A percentile compares a stretch with the other conserved stretches of the same genome.
Conservation (phyloP, 2,113 vertebrate genomes). For the Seriola dumerili region DNA sequence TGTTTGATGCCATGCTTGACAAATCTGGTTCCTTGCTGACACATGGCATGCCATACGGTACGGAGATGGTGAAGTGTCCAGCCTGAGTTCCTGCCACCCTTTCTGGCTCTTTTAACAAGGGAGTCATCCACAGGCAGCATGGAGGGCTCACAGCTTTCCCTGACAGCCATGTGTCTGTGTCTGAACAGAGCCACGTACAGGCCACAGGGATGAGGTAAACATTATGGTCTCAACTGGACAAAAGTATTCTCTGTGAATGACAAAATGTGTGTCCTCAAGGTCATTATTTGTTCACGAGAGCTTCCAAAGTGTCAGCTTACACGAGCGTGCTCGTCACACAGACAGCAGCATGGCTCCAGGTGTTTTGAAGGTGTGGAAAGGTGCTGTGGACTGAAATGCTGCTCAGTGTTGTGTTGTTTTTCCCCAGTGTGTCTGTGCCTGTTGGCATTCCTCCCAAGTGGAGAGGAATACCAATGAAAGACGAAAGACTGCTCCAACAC, state of each 20-base stretch:
- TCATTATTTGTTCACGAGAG: slow-evolving; percentile 17
- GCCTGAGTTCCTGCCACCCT: slow-evolving; percentile 57
- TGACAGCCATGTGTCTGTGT: slow-evolving; percentile 54
- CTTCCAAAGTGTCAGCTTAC: slow-evolving; percentile 24
- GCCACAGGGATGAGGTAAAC: slow-evolving; percentile 34
- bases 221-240: slow-evolving; percentile 36
- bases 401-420: slow-evolving; percentile 23
- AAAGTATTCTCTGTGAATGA: slow-evolving; percentile 30
- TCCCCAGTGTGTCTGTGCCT: slow-evolving; percentile 48
- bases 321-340: slow-evolving; percentile 4
- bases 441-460: slow-evolving; percentile 71
- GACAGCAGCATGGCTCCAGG: slow-evolving; percentile 34
- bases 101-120: slow-evolving; percentile 48
- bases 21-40: slow-evolving; percentile 43
- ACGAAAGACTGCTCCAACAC: slow-evolving; percentile 12
- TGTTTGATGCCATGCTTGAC: slow-evolving; percentile 10
- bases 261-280: slow-evolving; percentile 16
- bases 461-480: not conserved
- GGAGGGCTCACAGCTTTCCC: slow-evolving; percentile 55
- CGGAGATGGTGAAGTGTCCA: slow-evolving; percentile 49
- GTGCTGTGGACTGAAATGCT: slow-evolving; percentile 44
- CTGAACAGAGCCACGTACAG: slow-evolving; percentile 23
- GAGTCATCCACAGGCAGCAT: slow-evolving; percentile 56
- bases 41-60: slow-evolving; percentile 64
- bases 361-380: slow-evolving; percentile 39